Conservation (phyloP, 1,140 invertebrate genomes). For the Agrilus planipennis region DNA sequence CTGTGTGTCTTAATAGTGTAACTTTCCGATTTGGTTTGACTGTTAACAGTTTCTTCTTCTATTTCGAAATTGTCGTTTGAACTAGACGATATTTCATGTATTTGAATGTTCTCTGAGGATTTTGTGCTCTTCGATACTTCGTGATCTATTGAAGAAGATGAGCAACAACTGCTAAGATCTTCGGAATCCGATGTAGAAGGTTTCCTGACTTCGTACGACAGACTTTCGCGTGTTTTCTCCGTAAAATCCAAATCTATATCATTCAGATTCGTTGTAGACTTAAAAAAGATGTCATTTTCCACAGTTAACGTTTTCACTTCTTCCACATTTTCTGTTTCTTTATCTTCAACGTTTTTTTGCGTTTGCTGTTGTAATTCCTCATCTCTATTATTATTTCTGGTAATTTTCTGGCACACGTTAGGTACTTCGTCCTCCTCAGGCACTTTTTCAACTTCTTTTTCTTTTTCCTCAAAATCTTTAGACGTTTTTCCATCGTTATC, state of each 20-base stretch:
- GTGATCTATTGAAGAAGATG: conserved; percentile 7
- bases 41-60: background rate
- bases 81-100: conserved; percentile 47
- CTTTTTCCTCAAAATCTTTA: too few relatives aligned
- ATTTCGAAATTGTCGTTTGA: conserved; percentile 18
- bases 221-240: background rate
- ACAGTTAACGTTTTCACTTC: too few relatives aligned
- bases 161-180: conserved; percentile 1
- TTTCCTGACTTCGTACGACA: conserved; percentile 4
- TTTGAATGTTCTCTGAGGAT: conserved; percentile 40
- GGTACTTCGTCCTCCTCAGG: too few relatives aligned
- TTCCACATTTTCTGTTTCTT: too few relatives aligned
- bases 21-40: too few relatives aligned
- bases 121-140: background rate
- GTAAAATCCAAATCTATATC: conserved; percentile 2
- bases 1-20: too few relatives aligned
- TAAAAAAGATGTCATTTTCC: conserved; percentile 22
- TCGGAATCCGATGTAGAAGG: conserved; percentile 9
- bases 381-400: too few relatives aligned
- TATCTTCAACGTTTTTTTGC: too few relatives aligned
- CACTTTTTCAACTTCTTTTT: too few relatives aligned
- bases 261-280: conserved; percentile 19
- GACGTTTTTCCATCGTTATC: too few relatives aligned
- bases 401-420: too few relatives aligned
- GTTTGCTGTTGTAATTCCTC: too few relatives aligned